Evolutionary conservation across 2,797 vertebrate genomes (phyloP).

Genomic region (Arnoldichthys spilopterus): DNA sequence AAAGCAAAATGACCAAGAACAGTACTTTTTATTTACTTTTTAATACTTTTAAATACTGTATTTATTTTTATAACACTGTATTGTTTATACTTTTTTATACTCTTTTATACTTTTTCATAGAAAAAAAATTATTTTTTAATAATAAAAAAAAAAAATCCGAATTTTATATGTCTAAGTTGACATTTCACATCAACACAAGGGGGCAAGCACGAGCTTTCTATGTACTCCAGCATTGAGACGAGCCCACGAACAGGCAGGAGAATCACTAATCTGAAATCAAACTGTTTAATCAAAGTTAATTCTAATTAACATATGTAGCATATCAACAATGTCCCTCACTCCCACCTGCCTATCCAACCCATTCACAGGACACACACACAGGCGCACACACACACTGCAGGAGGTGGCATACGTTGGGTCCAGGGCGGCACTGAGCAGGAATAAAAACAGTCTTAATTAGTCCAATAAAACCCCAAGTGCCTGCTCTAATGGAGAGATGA

Average conservation of each 20-base stretch:
- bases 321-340: conserved; percentile 69
- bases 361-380: conserved; percentile 41
- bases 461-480: conserved; percentile 80
- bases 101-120: too few species aligned
- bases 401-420: conserved; percentile 52
- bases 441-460: conserved; percentile 81
- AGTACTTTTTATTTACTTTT: too few species aligned
- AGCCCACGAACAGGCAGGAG: conserved; percentile 9
- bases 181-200: conserved; percentile 37
- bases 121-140: too few species aligned
- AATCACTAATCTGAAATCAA: conserved; percentile 27
- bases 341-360: conserved; percentile 65
- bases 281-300: conserved; percentile 43
- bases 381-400: conserved; percentile 50
- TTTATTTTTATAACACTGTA: too few species aligned
- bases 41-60: too few species aligned
- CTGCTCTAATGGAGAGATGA: conserved; percentile 83
- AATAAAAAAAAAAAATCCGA: background rate
- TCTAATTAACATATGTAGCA: conserved; percentile 34
- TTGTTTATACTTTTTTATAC: too few species aligned
- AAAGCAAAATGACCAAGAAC: too few species aligned
- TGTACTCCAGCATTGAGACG: background rate
- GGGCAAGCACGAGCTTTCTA: conserved; percentile 40
- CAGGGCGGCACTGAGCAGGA: conserved; percentile 74
- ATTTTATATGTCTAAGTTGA: background rate